phyloP scores from a whole-genome alignment of 2,113 vertebrate species.

The Ifrita kowaldi region DNA sequence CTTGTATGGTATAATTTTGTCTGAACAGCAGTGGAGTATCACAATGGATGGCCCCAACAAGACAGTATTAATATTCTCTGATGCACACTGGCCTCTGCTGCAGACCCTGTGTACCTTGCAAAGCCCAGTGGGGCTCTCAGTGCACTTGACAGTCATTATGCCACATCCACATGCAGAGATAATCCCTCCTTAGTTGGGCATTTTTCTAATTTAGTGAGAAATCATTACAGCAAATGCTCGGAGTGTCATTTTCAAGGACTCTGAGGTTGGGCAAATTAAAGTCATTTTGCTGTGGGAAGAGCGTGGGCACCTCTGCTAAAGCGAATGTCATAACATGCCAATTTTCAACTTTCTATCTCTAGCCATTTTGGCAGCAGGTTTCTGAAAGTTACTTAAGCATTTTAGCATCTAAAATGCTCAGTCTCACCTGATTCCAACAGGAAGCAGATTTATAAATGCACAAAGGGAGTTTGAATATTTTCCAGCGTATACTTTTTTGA shows the following conservation, averaged over 20 bases:
- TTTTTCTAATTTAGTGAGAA: slow-evolving; percentile 69
- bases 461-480: background rate
- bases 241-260: slow-evolving; percentile 65
- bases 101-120: slow-evolving; percentile 31
- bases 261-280: slow-evolving; percentile 58
- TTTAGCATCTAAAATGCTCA: slow-evolving; percentile 23
- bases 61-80: slow-evolving; percentile 41
- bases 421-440: background rate
- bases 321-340: slow-evolving; percentile 21
- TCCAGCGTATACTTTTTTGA: background rate
- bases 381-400: slow-evolving; percentile 35
- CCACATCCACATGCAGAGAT: slow-evolving; percentile 61
- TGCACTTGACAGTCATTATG: slow-evolving; percentile 63
- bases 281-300: slow-evolving; percentile 60
- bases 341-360: slow-evolving; percentile 48
- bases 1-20: slow-evolving; percentile 41
- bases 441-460: background rate
- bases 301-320: slow-evolving; percentile 43
- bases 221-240: slow-evolving; percentile 59
- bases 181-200: slow-evolving; percentile 67
- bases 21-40: slow-evolving; percentile 26
- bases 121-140: slow-evolving; percentile 58
- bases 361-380: slow-evolving; percentile 13
- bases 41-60: slow-evolving; percentile 40
- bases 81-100: background rate